Evolutionary conservation across 1,140 invertebrate genomes (phyloP), one percentile per base, ranked within the genome.

Genomic region (Drosophila takahashii): DNA sequence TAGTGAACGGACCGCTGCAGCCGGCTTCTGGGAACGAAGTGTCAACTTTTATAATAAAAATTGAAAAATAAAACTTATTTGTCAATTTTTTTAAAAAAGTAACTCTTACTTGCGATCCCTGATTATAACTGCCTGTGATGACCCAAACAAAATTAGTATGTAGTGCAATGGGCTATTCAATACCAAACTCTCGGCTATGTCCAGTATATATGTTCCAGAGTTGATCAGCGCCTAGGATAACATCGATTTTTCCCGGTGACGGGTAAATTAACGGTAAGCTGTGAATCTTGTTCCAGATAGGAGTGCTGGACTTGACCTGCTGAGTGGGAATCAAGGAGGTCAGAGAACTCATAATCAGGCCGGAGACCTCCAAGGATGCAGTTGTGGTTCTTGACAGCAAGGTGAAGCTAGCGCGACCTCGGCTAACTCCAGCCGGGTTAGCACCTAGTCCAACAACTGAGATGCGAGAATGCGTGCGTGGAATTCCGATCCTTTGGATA

Each of bases 21-120:
- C 69, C 79, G 79, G 74, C 79, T 65, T 60, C 18, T 74, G 59
- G 29, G 52, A 77, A 37, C 47, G 72, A 81, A 81, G 48, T 77
- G 58, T n/a, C n/a, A n/a, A n/a, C n/a, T n/a, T n/a, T n/a, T n/a
- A n/a, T n/a, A n/a, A n/a, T n/a, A n/a, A n/a, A n/a, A n/a, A n/a
- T n/a, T n/a, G n/a, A n/a, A n/a, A n/a, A n/a, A n/a, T n/a, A n/a
- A n/a, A n/a, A n/a, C n/a, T n/a, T n/a, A n/a, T n/a, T n/a, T n/a
- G n/a, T n/a, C n/a, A n/a, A n/a, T n/a, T n/a, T n/a, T n/a, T n/a
- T n/a, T n/a, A n/a, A n/a, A n/a, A n/a, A n/a, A n/a, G n/a, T n/a
- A n/a, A n/a, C n/a, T n/a, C n/a, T n/a, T n/a, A n/a, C n/a, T n/a
- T n/a, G n/a, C n/a, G n/a, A n/a, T n/a, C n/a, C n/a, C n/a, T n/a